These are phyloP conservation scores for Gadopsis marmoratus DNA, from an alignment of 2,797 vertebrate species.

Conservation along the genomic window DNA sequence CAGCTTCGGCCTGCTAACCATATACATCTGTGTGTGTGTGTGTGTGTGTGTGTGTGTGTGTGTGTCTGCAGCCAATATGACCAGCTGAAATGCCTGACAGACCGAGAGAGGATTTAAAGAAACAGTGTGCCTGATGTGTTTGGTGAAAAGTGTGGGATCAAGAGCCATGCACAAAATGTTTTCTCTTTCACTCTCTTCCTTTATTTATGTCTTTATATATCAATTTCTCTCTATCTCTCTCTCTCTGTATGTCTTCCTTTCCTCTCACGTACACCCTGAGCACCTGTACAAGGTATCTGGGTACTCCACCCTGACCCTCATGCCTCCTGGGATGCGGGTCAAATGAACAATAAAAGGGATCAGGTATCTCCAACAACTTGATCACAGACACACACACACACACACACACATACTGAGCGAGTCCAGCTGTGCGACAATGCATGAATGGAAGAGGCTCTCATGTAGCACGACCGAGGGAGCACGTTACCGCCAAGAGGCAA, in stretches of 20 bases:
- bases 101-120: slow-evolving; percentile 71
- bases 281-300: slow-evolving; percentile 72
- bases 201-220: slow-evolving; percentile 1
- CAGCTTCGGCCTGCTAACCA: slow-evolving; percentile 80
- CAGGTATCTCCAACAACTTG: slow-evolving; percentile 71
- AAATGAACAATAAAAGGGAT: slow-evolving; percentile 80
- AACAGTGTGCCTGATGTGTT: slow-evolving; percentile 60
- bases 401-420: slow-evolving; percentile 36
- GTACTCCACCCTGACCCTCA: slow-evolving; percentile 73
- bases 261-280: slow-evolving; percentile 32
- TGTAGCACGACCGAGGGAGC: slow-evolving; percentile 58
- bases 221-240: background rate
- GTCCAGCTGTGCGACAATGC: slow-evolving; percentile 68
- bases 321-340: slow-evolving; percentile 76
- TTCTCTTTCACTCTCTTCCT: background rate
- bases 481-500: slow-evolving; percentile 56
- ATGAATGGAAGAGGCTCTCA: slow-evolving; percentile 54
- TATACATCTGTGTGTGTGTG: slow-evolving; percentile 73
- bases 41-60: slow-evolving; percentile 55
- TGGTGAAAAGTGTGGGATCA: slow-evolving; percentile 20
- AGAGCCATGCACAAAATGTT: slow-evolving; percentile 5
- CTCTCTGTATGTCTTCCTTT: slow-evolving; percentile 1
- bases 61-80: slow-evolving; percentile 72
- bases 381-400: slow-evolving; percentile 51
- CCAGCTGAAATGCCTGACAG: slow-evolving; percentile 75